Conservation (phyloP, 2,113 vertebrate species). For the Cyprinodon variegatus region DNA sequence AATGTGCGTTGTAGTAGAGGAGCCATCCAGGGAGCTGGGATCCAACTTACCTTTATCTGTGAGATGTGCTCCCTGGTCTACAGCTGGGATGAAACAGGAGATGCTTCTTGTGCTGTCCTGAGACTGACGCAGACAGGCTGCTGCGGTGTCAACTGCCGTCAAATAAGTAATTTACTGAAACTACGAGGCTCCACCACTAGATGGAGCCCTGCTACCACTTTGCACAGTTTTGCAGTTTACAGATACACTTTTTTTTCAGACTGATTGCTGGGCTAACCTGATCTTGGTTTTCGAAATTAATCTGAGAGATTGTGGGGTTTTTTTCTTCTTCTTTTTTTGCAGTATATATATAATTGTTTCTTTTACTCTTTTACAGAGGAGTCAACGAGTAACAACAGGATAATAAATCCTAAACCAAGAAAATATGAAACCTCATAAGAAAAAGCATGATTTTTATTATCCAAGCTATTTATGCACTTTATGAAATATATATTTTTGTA, state of each 20-base stretch:
- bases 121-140: conserved; percentile 19
- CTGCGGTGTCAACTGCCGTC: conserved; percentile 20
- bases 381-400: no score
- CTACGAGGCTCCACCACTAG: conserved; percentile 8
- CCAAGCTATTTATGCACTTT: no score
- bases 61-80: conserved; percentile 8
- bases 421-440: no score
- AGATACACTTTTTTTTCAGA: background rate
- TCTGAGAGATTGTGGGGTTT: background rate
- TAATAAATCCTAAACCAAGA: no score
- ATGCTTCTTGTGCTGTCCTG: conserved; percentile 21
- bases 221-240: background rate
- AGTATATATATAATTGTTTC: no score
- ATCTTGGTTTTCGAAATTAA: background rate
- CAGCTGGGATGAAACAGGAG: conserved; percentile 21
- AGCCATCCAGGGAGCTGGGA: background rate
- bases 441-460: no score
- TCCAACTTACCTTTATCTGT: conserved; percentile 23
- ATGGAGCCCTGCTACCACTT: conserved; percentile 12
- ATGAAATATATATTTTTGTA: no score
- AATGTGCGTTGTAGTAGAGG: background rate
- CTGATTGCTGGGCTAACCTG: background rate
- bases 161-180: conserved; percentile 28
- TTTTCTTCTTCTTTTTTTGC: background rate
- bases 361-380: no score